These are phyloP conservation scores for Pardalotus punctatus DNA, from an alignment of 2,113 vertebrate species.

Conservation along the genomic window DNA sequence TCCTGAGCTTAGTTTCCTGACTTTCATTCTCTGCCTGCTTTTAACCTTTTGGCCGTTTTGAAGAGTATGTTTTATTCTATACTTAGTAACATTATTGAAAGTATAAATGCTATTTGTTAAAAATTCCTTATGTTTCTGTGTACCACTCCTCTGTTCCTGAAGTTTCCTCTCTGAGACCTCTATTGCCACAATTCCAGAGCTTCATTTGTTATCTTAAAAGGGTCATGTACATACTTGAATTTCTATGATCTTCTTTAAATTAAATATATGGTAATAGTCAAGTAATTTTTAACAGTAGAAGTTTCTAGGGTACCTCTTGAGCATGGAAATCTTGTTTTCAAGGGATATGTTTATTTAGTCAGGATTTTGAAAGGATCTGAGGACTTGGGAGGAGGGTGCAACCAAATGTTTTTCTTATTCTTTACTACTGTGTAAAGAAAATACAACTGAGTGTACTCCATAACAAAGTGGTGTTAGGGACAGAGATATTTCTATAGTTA, in stretches of 20 bases:
- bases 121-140: background rate
- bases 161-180: background rate
- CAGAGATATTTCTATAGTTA: background rate
- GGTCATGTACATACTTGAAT: fast-evolving
- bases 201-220: background rate
- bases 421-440: background rate
- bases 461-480: background rate
- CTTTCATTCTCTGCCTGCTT: background rate
- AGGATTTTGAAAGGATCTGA: background rate
- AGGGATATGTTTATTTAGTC: background rate
- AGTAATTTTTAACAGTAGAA: background rate
- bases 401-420: background rate
- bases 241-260: background rate
- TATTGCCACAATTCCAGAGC: background rate
- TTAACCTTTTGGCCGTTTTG: background rate
- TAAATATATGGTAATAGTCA: background rate
- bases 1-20: background rate
- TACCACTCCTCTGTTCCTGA: background rate
- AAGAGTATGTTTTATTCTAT: background rate
- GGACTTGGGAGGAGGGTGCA: background rate
- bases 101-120: background rate
- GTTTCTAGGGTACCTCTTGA: background rate
- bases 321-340: background rate
- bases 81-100: background rate
- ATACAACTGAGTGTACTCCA: background rate